A percentile compares a stretch with the other conserved stretches of the same genome.
These are phyloP conservation scores for Cyprinodon tularosa DNA, from an alignment of 2,113 vertebrate species.

Conservation along the genomic window DNA sequence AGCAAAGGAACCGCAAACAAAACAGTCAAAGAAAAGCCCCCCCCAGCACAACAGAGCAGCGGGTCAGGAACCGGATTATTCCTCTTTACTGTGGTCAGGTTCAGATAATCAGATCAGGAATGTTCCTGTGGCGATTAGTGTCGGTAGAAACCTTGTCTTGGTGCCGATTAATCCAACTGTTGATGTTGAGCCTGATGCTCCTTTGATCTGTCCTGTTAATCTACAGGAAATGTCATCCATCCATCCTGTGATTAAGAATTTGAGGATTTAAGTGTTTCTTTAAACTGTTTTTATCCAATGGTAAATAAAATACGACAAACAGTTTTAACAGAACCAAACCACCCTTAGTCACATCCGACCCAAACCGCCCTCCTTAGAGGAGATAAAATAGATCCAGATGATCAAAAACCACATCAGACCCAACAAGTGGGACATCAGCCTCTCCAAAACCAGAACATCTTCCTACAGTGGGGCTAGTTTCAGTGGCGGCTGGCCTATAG, in stretches of 20 bases:
- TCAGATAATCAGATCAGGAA: neutral
- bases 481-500: too few relatives aligned
- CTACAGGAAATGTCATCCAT: too few relatives aligned
- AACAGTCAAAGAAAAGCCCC: neutral
- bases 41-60: neutral
- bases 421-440: too few relatives aligned
- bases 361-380: too few relatives aligned
- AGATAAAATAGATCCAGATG: too few relatives aligned
- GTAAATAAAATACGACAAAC: neutral
- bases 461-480: too few relatives aligned
- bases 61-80: neutral
- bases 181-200: neutral
- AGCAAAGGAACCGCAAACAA: constrained; percentile 12
- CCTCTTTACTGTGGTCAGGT: neutral
- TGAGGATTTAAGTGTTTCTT: neutral
- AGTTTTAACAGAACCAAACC: too few relatives aligned
- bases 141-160: neutral
- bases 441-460: too few relatives aligned
- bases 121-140: neutral
- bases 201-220: too few relatives aligned
- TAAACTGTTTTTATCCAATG: neutral
- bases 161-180: neutral
- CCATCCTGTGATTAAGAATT: too few relatives aligned
- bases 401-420: too few relatives aligned
- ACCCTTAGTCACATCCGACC: too few relatives aligned